phyloP scores from a whole-genome alignment of 2,888 invertebrate genomes.

The Caenorhabditis afra region DNA sequence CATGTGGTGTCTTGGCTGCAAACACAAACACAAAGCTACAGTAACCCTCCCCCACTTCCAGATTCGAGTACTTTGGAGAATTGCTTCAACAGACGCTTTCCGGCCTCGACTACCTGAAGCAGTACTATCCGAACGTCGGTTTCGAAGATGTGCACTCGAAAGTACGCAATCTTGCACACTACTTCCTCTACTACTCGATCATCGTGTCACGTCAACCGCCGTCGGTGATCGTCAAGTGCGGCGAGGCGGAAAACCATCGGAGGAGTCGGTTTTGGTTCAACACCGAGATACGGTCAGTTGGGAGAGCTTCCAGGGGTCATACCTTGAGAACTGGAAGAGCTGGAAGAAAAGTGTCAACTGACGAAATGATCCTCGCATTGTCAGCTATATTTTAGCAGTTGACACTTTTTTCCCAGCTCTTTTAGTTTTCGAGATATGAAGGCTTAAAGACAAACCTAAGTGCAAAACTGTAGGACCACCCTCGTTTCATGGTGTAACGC shows the following conservation, averaged over 20 bases:
- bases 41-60: no score
- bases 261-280: constrained; percentile 80
- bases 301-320: not conserved
- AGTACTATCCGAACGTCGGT: constrained; percentile 75
- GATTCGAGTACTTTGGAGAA: constrained; percentile 80
- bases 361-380: no score
- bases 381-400: no score
- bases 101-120: constrained; percentile 75
- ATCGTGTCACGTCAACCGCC: constrained; percentile 79
- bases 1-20: no score
- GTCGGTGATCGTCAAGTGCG: constrained; percentile 80
- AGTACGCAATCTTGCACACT: constrained; percentile 76
- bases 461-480: no score
- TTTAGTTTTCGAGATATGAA: no score
- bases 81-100: constrained; percentile 78
- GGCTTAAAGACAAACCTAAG: no score
- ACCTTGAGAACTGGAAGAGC: no score
- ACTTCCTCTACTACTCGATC: constrained; percentile 80
- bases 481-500: no score
- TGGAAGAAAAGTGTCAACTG: no score
- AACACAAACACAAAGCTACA: no score
- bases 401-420: no score
- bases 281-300: constrained; percentile 74
- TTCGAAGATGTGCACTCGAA: constrained; percentile 75
- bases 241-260: constrained; percentile 80